phyloP scores from a whole-genome alignment of 1,140 invertebrate genomes.

The Hydropsyche tenuis region DNA sequence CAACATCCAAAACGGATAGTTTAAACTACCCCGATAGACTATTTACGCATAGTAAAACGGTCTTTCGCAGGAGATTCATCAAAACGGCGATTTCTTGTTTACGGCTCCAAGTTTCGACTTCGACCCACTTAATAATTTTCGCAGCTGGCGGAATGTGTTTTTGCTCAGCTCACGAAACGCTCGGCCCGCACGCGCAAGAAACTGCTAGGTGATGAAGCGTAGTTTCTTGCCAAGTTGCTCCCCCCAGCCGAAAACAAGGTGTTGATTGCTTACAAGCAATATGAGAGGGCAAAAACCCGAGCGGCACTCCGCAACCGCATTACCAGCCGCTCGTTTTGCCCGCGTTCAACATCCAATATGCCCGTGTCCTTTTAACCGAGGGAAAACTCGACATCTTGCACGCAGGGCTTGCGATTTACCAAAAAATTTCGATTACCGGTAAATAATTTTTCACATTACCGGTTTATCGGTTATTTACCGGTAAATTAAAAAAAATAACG shows the following conservation, averaged over 20 bases:
- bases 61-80: too few species aligned
- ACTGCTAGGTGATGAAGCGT: slow-evolving; percentile 8
- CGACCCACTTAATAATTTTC: slow-evolving; percentile 13
- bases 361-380: too few species aligned
- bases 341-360: too few species aligned
- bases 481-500: too few species aligned
- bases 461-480: too few species aligned
- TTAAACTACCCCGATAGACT: too few species aligned
- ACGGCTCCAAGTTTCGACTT: neutral
- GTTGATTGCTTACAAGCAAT: slow-evolving; percentile 26
- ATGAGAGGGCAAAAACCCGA: slow-evolving; percentile 10
- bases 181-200: neutral
- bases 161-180: neutral
- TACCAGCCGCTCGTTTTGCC: neutral
- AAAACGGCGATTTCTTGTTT: neutral
- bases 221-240: slow-evolving; percentile 13
- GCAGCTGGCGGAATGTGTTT: neutral
- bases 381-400: too few species aligned
- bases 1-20: too few species aligned
- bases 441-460: too few species aligned
- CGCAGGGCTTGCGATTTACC: too few species aligned
- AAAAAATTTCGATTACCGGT: too few species aligned
- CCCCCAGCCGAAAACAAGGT: slow-evolving; percentile 1
- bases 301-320: neutral
- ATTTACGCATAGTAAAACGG: too few species aligned